Base-by-base conservation (phyloP, 1,140 invertebrate species). In the Listronotus bonariensis region DNA sequence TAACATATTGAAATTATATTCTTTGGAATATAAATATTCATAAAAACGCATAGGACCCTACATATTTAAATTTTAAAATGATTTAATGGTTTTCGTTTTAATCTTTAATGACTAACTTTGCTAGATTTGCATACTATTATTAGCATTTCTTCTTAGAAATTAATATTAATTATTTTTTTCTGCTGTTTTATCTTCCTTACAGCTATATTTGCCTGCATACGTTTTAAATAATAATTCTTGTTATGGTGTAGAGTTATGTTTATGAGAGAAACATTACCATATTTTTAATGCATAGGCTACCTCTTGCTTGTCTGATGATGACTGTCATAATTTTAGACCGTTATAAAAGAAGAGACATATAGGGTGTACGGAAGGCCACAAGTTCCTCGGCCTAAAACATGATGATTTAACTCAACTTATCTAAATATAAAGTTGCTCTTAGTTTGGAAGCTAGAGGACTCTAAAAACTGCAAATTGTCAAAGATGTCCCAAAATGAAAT, bases 31-130 rank as follows among this genome's bases (percentile, higher is more conserved):
- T 62, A 54, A 52, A 62, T 62, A 62, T 62, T 62, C 59, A 62
- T 62, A n/a, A 36, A 36, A 51, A 52, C 45, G 17, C 20, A 60
- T 40, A 49, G 8, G 46, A 15, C 42, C 48, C 34, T 49, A 49
- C 15, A 17, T 53, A 62, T 62, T 62, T 62, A 62, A 62, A 62
- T 62, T 62, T 62, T 62, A 62, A 62, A 62, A 62, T 62, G 59
- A 62, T 62, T 62, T 62, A 62, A 62, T 62, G 41, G 15, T 15
- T 34, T 54, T 62, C 49, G 17, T 62, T 62, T 62, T 42, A 43
- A 62, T 53, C 32, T 62, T 62, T 62, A 62, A 62, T 62, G 52
- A 62, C 49, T 62, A 62, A 62, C 18, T 62, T 34, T 20, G 59
- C 26, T 34, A 17, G 14, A 62, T 62, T 62, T 62, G 59, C 59